A percentile compares a stretch with the other conserved stretches of the same genome.
Conservation (phyloP, 1,140 invertebrate species). For the Antheraea mylitta region DNA sequence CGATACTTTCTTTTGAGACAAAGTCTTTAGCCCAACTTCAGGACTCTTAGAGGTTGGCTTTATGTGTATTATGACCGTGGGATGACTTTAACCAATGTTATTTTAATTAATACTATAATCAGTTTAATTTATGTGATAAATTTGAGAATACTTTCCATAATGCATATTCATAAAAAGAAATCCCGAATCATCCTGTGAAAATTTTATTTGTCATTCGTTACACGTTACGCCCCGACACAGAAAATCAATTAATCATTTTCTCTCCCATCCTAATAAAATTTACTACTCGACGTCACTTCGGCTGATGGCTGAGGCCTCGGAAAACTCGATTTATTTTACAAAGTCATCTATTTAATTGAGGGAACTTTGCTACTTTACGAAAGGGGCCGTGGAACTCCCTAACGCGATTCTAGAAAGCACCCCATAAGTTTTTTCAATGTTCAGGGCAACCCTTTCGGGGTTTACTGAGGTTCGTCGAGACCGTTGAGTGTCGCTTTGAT, state of each 20-base stretch:
- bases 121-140: not conserved
- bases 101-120: too few relatives aligned
- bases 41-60: too few relatives aligned
- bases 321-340: slow-evolving; percentile 58
- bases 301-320: slow-evolving; percentile 24
- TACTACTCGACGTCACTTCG: slow-evolving; percentile 43
- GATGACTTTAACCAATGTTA: too few relatives aligned
- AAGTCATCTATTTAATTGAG: slow-evolving; percentile 64
- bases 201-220: slow-evolving; percentile 43
- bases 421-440: slow-evolving; percentile 40
- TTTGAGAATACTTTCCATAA: not conserved
- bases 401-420: slow-evolving; percentile 24
- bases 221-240: slow-evolving; percentile 22
- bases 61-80: too few relatives aligned
- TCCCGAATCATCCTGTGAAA: slow-evolving; percentile 24
- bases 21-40: too few relatives aligned
- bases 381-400: slow-evolving; percentile 22
- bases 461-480: slow-evolving; percentile 13
- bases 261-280: slow-evolving; percentile 43
- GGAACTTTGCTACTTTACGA: slow-evolving; percentile 44
- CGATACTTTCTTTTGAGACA: too few relatives aligned
- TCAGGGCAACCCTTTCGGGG: slow-evolving; percentile 25
- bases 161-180: not conserved
- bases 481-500: slow-evolving; percentile 24
- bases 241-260: slow-evolving; percentile 52